Evolutionary conservation across 2,797 vertebrate species (phyloP).

Genomic region (Gorsachius magnificus): DNA sequence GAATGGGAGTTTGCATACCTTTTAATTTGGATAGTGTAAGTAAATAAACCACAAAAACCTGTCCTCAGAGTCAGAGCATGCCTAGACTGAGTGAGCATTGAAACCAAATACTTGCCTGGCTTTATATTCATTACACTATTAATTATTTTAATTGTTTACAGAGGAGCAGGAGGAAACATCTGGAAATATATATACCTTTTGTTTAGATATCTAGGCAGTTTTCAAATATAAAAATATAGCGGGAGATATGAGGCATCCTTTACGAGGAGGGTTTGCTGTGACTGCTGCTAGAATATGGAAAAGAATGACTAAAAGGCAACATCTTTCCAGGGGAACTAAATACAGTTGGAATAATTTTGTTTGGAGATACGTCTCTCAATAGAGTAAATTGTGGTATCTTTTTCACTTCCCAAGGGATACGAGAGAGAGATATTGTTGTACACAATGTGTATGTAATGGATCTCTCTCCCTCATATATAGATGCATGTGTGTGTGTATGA

Average conservation of each 20-base stretch:
- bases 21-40: background rate
- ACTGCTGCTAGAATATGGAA: background rate
- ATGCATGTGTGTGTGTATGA: background rate
- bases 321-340: background rate
- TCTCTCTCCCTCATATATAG: background rate
- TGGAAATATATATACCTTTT: background rate
- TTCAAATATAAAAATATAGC: background rate
- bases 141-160: constrained; percentile 22
- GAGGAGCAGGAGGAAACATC: background rate
- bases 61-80: background rate
- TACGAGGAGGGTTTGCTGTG: background rate
- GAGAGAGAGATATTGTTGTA: no score
- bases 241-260: background rate
- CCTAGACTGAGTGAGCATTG: background rate
- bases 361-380: background rate
- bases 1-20: background rate
- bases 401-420: background rate
- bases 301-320: background rate
- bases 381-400: background rate
- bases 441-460: background rate
- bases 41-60: background rate
- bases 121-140: constrained; percentile 4
- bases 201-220: background rate
- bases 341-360: background rate
- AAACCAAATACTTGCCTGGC: constrained; percentile 16